These are phyloP conservation scores for Chrysodeixis includens DNA, from an alignment of 2,888 invertebrate genomes.

Conservation along the genomic window DNA sequence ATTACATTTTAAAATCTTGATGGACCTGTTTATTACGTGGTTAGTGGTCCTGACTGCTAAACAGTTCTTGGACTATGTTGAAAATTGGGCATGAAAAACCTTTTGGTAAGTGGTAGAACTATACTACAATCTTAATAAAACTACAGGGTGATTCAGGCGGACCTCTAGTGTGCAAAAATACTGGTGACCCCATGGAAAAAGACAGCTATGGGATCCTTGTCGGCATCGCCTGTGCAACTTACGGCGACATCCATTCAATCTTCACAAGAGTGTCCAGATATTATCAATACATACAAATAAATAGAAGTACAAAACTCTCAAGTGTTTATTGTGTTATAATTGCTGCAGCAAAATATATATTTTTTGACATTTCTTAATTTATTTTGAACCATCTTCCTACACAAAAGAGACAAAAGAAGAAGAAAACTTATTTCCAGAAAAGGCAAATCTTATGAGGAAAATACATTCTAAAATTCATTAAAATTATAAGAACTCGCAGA, in stretches of 20 bases:
- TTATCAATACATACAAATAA: slow-evolving; percentile 20
- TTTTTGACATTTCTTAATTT: slow-evolving; percentile 19
- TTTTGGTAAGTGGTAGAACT: no score
- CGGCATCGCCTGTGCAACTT: slow-evolving; percentile 32
- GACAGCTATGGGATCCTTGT: slow-evolving; percentile 22
- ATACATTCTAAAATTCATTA: no score
- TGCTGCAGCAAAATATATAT: slow-evolving; percentile 17
- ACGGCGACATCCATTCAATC: slow-evolving; percentile 5
- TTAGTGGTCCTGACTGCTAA: no score
- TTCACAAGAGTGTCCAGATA: slow-evolving; percentile 35
- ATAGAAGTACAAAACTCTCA: background rate
- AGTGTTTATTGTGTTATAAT: slow-evolving; percentile 16
- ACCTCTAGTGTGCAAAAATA: slow-evolving; percentile 26
- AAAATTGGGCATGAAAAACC: no score
- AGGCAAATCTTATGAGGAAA: no score
- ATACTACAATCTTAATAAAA: background rate
- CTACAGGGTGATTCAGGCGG: slow-evolving; percentile 45
- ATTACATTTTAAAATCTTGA: no score
- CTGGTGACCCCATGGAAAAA: slow-evolving; percentile 4
- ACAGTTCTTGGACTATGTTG: no score
- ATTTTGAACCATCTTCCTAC: background rate
- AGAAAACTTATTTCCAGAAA: no score
- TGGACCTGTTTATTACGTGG: no score
- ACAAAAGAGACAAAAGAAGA: no score
- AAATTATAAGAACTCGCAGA: no score